Percentiles rank a stretch among this genome's conserved stretches.
These are phyloP conservation scores for Muscicapa striata DNA, from an alignment of 2,797 vertebrate genomes.

Conservation along the genomic window DNA sequence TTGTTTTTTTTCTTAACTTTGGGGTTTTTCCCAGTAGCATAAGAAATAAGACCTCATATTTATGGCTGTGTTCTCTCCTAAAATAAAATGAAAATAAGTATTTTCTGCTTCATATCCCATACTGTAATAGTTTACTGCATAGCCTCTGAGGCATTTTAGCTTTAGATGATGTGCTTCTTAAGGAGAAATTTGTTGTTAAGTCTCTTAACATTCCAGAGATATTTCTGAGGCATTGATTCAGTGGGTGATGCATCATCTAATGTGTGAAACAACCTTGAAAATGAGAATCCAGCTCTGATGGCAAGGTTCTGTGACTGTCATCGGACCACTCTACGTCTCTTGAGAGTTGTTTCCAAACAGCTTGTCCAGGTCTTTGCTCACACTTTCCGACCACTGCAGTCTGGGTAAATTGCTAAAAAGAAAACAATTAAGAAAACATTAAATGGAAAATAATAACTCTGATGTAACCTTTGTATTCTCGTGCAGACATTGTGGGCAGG, in stretches of 20 bases:
- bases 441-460: background rate
- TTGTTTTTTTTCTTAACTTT: background rate
- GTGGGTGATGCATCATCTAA: background rate
- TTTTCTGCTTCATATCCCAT: constrained; percentile 27
- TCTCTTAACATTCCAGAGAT: background rate
- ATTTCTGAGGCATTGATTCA: constrained; percentile 1
- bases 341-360: background rate
- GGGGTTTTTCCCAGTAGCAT: background rate
- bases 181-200: background rate
- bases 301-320: background rate
- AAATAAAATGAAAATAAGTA: background rate
- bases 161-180: background rate
- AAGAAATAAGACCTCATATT: background rate
- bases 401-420: background rate
- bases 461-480: background rate
- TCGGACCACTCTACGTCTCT: background rate
- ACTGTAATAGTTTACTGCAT: background rate
- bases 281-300: background rate
- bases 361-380: background rate
- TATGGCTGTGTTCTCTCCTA: background rate
- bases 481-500: background rate
- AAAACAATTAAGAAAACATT: background rate
- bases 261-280: constrained; percentile 20
- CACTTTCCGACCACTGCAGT: background rate
- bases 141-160: background rate